Evolutionary conservation across 2,888 invertebrate species (phyloP), one percentile per base, ranked within the genome.

Genomic region (Nymphalis urticae): DNA sequence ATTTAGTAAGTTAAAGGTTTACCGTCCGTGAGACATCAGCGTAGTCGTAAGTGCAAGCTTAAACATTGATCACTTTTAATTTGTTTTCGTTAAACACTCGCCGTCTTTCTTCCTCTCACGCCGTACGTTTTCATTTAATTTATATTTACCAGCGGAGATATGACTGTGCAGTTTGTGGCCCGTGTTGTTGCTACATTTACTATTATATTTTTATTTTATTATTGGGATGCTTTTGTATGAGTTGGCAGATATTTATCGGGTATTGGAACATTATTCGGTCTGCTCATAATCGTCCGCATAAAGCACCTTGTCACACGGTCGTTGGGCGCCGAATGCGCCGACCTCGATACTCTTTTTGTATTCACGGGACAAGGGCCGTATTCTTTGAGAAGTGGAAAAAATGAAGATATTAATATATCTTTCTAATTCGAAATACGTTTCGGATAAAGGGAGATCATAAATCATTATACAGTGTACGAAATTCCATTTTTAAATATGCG

Each of bases 161-260:
- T 91, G 92, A 92, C 92, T 85, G 82, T 82, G 91, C 92, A 91
- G 87, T 90, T 89, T 86, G 88, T 83, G 85, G 88, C 82, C 85
- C 77, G 85, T 88, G 90, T 88, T 89, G 89, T 88, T 89, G 88
- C 89, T 89, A 87, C 90, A 87, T 90, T 90, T 86, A 88, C 92
- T 91, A 92, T 92, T 91, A 91, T 91, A 90, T 86, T 92, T 91
- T 92, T 92, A 92, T 92, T 92, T 86, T 92, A 90, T 92, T 92
- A 92, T 92, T 92, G 89, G 89, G 88, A 88, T 86, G 88, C 92
- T 90, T 91, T 92, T 92, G 91, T 92, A 91, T 92, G 92, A 92
- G 92, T 89, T 92, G 91, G 92, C 92, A 92, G 92, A 92, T 92
- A 92, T 92, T 92, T 92, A 92, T 92, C 92, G 92, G 86, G 86